Evolutionary conservation across 2,113 vertebrate species (phyloP), one percentile per base, ranked within the genome.

Genomic region (Colinus virginianus): DNA sequence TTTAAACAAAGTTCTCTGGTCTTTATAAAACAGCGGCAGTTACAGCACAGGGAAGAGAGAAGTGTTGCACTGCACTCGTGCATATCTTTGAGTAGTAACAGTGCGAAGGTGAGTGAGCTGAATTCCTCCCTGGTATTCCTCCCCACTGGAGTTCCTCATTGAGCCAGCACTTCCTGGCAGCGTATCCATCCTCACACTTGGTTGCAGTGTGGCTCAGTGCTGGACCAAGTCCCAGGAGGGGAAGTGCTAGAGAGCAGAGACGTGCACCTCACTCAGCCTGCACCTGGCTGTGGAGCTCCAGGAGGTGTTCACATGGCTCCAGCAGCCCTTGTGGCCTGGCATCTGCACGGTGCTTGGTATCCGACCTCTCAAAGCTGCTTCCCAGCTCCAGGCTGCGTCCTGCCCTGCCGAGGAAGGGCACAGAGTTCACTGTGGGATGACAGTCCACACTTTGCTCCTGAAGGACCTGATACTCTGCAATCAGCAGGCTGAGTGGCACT

Each of bases 361-460:
- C 63, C 56, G 40, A 28, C 51, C 53, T 85, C 91, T 74, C 75
- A 74, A 42, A 94, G 51, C 64, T 90, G 87, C 46, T 78, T 87
- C 84, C 53, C 75, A 69, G 0, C 20, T 84, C 81, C 46, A 74
- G 63, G 38, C 78, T 87, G 49, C 62, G 76, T 72, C 76, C 53
- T 87, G 19, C 80, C 56, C 77, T 88, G 63, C 63, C 25, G 55
- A 76, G 56, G 66, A 61, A 78, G 42, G 58, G 14, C 59, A 49
- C 23, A 77, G 42, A 78, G n/a, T 87, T 91, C 84, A 40, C 87
- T 90, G 74, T 78, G 59, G 49, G 34, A 67, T 74, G 68, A 23
- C 3, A 21, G 87, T 91, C 84, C 55, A 89, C 80, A 92, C 78
- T 96, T 76, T 75, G 5, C 68, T 82, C 88, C 53, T 82, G 55